These are phyloP conservation scores for Cololabis saira DNA, from an alignment of 2,113 vertebrate genomes.

Conservation along the genomic window DNA sequence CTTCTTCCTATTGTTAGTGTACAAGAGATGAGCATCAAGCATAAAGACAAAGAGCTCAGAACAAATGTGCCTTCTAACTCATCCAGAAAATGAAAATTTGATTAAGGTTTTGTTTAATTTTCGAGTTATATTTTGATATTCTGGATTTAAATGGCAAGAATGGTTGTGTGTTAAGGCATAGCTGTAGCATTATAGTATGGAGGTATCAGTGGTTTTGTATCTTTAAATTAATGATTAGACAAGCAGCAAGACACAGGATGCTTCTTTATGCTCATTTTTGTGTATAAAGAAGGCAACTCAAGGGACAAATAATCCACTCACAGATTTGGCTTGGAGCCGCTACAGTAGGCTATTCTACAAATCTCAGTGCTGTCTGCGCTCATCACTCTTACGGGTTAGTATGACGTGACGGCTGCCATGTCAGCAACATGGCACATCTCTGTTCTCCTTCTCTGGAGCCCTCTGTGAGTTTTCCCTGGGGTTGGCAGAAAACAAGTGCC, in stretches of 20 bases:
- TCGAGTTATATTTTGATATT: neutral
- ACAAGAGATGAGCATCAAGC: no score
- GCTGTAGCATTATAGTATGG: neutral
- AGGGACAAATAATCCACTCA: conserved; percentile 28
- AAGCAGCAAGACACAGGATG: neutral
- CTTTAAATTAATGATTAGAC: neutral
- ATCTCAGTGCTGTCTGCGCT: conserved; percentile 69
- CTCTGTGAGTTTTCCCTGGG: conserved; percentile 78
- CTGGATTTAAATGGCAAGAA: neutral
- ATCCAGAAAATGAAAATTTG: neutral
- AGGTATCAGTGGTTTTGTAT: neutral
- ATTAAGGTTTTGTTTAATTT: neutral
- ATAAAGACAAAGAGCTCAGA: no score
- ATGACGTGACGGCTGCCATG: conserved; percentile 79
- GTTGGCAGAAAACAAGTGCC: conserved; percentile 81
- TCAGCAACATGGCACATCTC: conserved; percentile 81
- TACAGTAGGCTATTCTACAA: conserved; percentile 43
- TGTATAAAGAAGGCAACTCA: conserved; percentile 16
- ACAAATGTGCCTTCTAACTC: neutral
- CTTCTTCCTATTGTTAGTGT: no score
- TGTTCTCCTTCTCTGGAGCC: conserved; percentile 66
- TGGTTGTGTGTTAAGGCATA: neutral
- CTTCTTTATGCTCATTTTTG: conserved; percentile 14
- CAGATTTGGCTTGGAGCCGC: conserved; percentile 42
- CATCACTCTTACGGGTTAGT: conserved; percentile 78